Evolutionary conservation across 1,140 invertebrate genomes (phyloP), one percentile per base, ranked within the genome.

Genomic region (Drosophila tristis): DNA sequence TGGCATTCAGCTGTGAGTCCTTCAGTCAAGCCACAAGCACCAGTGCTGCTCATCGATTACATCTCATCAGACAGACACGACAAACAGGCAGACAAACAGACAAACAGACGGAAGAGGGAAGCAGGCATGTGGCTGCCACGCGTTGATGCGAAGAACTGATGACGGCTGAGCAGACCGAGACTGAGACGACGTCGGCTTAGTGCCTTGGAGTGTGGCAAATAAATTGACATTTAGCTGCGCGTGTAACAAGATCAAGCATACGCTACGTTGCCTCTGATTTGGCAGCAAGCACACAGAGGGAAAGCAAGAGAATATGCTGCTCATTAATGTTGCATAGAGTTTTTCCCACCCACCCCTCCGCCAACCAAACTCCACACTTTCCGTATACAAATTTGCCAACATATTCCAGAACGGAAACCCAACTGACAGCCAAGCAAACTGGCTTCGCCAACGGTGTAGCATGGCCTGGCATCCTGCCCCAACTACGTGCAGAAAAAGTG

Each of bases 161-260:
- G 6, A 35, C 9, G 31, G 31, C 3, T 35, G 8, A 29, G 26
- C 1, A 29, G 26, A 29, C 26, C 26, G 26, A 29, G 59, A 51
- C 55, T 20, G 20, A 20, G 48, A 35, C 44, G 49, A 62, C 43
- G 50, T 66, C 70, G 84, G 82, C 82, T 87, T 87, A 82, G 82
- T 79, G 82, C 72, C 82, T 53, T 89, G 70, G 84, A 87, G 82
- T 87, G 82, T 87, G 84, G 84, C 75, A 87, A 87, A 87, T 84
- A 84, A 87, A 87, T 87, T 87, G 84, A 87, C 84, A 87, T 87
- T 87, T 87, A 87, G 86, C 84, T 87, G 84, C 64, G 64, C 64
- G 66, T 82, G 76, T 89, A 87, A 87, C 84, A 87, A 87, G 84
- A 87, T 89, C 84, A 87, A 87, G 84, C 64, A 87, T 89, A 87